Percentiles rank a stretch among this genome's conserved stretches.
Evolutionary conservation across 2,797 vertebrate genomes (phyloP).

Genomic region (Miichthys miiuy): DNA sequence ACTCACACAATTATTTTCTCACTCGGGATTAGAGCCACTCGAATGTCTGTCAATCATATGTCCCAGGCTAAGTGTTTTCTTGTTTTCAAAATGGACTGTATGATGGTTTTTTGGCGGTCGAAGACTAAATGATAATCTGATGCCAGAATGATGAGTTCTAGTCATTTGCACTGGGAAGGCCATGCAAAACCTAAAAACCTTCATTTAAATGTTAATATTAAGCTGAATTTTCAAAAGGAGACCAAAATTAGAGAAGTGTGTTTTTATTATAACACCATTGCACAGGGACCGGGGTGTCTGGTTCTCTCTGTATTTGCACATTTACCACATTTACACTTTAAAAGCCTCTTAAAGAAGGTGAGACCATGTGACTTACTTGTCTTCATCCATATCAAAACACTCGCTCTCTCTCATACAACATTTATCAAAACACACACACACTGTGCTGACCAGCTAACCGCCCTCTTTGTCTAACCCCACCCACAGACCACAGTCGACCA

Average conservation of each 20-base stretch:
- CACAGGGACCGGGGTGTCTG: not conserved
- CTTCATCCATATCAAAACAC: not conserved
- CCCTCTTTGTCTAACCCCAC: conserved; percentile 23
- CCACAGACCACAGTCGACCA: conserved; percentile 22
- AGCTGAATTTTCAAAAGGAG: not conserved
- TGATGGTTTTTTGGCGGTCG: not conserved
- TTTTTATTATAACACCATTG: not conserved
- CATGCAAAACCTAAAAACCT: not conserved
- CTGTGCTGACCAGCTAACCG: conserved; percentile 10
- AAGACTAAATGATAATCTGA: not conserved
- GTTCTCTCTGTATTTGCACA: not conserved
- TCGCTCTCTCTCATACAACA: not conserved
- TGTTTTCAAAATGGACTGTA: not conserved
- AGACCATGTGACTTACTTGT: not conserved
- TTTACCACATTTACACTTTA: not conserved
- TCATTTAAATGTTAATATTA: not conserved
- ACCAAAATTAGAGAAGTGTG: not conserved
- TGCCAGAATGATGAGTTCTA: not conserved
- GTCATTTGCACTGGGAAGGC: not conserved
- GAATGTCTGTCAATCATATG: conserved; percentile 6
- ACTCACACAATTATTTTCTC: conserved; percentile 15
- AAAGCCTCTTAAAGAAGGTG: not conserved
- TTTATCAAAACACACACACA: not conserved
- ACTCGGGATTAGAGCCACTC: not conserved
- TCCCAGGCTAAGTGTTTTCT: not conserved